Conservation (phyloP, 2,888 invertebrate genomes). For the Coelopa pilipes region DNA sequence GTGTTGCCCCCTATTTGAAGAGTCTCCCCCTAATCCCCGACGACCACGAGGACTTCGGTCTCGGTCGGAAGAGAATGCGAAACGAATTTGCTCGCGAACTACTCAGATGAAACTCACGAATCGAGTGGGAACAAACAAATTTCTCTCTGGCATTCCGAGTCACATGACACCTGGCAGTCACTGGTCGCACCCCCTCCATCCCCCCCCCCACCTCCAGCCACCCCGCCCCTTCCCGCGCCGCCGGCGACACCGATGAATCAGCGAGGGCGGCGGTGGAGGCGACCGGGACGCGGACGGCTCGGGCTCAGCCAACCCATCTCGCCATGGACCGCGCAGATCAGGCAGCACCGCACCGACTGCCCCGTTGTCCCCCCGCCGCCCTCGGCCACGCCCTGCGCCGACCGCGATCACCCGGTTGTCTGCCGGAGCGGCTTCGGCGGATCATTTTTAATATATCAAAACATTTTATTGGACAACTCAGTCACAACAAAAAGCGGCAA, state of each 20-base stretch:
- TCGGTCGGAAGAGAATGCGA: no score
- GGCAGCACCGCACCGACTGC: conserved; percentile 33
- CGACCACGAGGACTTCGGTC: no score
- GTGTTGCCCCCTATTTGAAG: conserved; percentile 57
- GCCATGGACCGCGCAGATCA: conserved; percentile 52
- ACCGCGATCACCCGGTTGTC: conserved; percentile 32
- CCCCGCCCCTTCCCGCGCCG: background rate
- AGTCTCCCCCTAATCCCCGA: no score
- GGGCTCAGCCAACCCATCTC: no score
- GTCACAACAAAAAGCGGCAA: background rate
- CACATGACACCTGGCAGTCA: background rate
- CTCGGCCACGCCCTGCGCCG: conserved; percentile 31
- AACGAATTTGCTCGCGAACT: no score
- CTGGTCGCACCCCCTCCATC: background rate
- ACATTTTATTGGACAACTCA: conserved; percentile 24
- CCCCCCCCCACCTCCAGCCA: background rate
- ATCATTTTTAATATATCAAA: conserved; percentile 18
- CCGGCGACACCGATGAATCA: conserved; percentile 21
- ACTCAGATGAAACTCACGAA: no score
- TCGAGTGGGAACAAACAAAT: no score
- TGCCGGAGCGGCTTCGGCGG: background rate
- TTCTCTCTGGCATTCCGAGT: no score
- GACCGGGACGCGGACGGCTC: no score
- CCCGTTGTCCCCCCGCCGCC: conserved; percentile 35
- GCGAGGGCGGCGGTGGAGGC: no score